A percentile compares a stretch with the other conserved stretches of the same genome.
phyloP scores from a whole-genome alignment of 1,140 invertebrate species.

The Camponotus vicinus region DNA sequence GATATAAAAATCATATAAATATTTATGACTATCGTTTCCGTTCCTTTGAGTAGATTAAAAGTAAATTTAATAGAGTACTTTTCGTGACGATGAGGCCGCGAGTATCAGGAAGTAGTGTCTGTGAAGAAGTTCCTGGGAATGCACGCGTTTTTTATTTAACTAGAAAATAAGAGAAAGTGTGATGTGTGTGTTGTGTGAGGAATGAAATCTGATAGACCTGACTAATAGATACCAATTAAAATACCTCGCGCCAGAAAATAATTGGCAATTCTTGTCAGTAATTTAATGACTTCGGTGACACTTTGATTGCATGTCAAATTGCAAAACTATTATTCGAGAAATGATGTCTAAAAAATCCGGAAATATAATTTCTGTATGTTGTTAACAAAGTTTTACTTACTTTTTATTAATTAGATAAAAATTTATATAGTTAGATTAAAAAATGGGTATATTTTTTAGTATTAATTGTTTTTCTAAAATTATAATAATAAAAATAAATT shows the following conservation, averaged over 20 bases:
- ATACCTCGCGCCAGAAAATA: neutral
- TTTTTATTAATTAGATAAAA: neutral
- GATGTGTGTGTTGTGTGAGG: neutral
- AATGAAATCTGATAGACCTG: neutral
- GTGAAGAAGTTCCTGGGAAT: conserved; percentile 6
- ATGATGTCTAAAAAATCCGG: conserved; percentile 18
- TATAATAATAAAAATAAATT: neutral
- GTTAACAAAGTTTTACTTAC: neutral
- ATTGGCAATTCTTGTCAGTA: neutral
- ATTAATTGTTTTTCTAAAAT: neutral
- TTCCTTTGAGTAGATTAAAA: neutral
- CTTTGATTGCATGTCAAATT: conserved; percentile 11
- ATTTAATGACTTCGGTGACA: conserved; percentile 10
- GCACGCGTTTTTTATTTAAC: conserved; percentile 28
- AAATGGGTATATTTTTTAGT: neutral
- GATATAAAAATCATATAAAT: neutral
- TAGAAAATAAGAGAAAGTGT: conserved; percentile 28
- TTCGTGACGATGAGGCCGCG: neutral
- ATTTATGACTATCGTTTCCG: neutral
- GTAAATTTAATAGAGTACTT: neutral
- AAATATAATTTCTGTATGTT: neutral
- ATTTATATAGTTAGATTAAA: neutral
- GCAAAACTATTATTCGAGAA: neutral
- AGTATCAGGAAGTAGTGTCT: conserved; percentile 3
- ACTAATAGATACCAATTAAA: neutral